Conservation (phyloP, 2,888 invertebrate species). For the Drosophila emarginata region DNA sequence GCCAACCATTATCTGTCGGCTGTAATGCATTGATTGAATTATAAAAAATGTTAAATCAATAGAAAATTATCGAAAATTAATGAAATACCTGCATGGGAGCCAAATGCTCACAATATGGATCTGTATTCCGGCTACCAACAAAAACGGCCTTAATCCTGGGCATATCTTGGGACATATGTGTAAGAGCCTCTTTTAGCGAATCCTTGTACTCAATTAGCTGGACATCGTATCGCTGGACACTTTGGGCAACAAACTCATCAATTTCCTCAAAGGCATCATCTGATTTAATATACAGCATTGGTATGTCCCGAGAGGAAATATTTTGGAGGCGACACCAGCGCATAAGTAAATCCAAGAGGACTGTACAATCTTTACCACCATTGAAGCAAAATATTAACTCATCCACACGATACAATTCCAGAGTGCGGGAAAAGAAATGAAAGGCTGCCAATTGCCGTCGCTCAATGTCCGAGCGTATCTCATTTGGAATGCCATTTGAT, state of each 20-base stretch:
- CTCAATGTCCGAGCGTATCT: slow-evolving; percentile 34
- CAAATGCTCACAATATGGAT: slow-evolving; percentile 90
- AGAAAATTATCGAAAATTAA: neutral
- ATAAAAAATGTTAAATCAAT: neutral
- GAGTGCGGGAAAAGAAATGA: slow-evolving; percentile 85
- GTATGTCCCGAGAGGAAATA: slow-evolving; percentile 84
- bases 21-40: slow-evolving; percentile 80
- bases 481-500: slow-evolving; percentile 24
- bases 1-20: slow-evolving; percentile 95
- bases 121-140: slow-evolving; percentile 95
- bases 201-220: slow-evolving; percentile 87
- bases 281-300: slow-evolving; percentile 90
- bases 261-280: slow-evolving; percentile 92
- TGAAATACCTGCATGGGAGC: slow-evolving; percentile 87
- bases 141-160: slow-evolving; percentile 90
- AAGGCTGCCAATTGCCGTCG: slow-evolving; percentile 32
- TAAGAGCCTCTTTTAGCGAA: slow-evolving; percentile 89
- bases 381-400: slow-evolving; percentile 96
- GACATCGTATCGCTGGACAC: slow-evolving; percentile 88
- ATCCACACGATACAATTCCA: slow-evolving; percentile 86
- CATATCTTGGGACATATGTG: slow-evolving; percentile 85
- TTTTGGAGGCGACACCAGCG: slow-evolving; percentile 75
- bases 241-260: slow-evolving; percentile 90
- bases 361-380: slow-evolving; percentile 99
- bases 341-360: slow-evolving; percentile 88